Conservation (phyloP, 1,140 invertebrate genomes). For the Drosophila novamexicana region DNA sequence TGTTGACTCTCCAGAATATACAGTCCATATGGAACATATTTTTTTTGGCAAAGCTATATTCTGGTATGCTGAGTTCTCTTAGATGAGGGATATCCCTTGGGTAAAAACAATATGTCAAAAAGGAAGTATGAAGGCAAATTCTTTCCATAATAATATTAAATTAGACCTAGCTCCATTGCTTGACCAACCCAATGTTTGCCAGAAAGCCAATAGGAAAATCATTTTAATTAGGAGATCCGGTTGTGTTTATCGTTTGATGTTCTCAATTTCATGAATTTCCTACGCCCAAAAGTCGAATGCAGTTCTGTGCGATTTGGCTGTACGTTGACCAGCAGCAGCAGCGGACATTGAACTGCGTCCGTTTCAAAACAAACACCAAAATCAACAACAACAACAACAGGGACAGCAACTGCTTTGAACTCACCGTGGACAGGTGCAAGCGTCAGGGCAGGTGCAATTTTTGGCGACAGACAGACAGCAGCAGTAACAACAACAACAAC, state of each 20-base stretch:
- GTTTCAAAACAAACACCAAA: slow-evolving; percentile 55
- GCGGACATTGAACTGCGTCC: slow-evolving; percentile 62
- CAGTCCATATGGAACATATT: too few relatives aligned
- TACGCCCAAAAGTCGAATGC: slow-evolving; percentile 23
- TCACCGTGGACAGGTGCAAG: slow-evolving; percentile 70
- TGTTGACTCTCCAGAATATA: too few relatives aligned
- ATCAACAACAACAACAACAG: slow-evolving; percentile 47
- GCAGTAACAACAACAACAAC: slow-evolving; percentile 6
- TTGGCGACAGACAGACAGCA: slow-evolving; percentile 36
- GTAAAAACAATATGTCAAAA: too few relatives aligned
- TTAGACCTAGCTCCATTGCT: too few relatives aligned
- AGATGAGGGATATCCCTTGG: too few relatives aligned
- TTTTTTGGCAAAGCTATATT: too few relatives aligned
- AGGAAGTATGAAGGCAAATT: too few relatives aligned
- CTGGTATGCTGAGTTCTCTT: too few relatives aligned
- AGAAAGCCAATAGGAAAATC: slow-evolving; percentile 4
- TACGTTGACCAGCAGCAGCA: slow-evolving; percentile 27
- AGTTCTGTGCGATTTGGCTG: slow-evolving; percentile 6
- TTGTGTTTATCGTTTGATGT: slow-evolving; percentile 2
- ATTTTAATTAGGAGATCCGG: slow-evolving; percentile 5
- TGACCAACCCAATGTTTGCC: slow-evolving; percentile 7
- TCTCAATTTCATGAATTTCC: slow-evolving; percentile 38
- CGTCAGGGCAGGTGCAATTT: slow-evolving; percentile 68
- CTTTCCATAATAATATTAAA: too few relatives aligned
- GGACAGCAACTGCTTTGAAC: slow-evolving; percentile 54